These are phyloP conservation scores for Okapia johnstoni DNA, from an alignment of 2,113 vertebrate genomes.

Conservation along the genomic window DNA sequence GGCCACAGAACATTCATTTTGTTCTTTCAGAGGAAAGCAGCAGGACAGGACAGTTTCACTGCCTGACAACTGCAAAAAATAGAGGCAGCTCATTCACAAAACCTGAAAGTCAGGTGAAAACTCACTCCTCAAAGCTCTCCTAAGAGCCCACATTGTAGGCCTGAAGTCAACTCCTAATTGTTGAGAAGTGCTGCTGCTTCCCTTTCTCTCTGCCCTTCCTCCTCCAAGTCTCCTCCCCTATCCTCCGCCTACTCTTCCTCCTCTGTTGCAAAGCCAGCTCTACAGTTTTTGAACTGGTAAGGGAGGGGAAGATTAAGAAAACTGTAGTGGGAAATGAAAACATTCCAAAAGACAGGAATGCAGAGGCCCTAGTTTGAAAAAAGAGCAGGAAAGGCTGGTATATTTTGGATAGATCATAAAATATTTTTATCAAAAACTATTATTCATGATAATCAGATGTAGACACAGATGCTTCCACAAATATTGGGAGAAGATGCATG, in stretches of 20 bases:
- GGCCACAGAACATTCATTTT: slow-evolving; percentile 27
- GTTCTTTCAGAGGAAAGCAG: neutral
- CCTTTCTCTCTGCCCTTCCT: no score
- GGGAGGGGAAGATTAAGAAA: neutral
- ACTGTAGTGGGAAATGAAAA: neutral
- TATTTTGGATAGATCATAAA: neutral
- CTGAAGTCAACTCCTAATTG: neutral
- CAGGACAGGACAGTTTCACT: neutral
- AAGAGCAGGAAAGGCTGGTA: neutral
- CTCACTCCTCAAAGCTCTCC: neutral
- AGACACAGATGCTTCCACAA: neutral
- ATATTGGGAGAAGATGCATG: neutral
- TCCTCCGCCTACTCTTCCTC: no score
- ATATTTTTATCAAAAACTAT: neutral
- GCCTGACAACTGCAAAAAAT: slow-evolving; percentile 22
- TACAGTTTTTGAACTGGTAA: neutral
- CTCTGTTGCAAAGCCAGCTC: neutral
- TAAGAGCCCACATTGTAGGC: neutral
- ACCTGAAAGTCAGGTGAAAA: slow-evolving; percentile 12
- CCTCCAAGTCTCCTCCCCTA: rapidly evolving
- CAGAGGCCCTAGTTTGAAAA: neutral
- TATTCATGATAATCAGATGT: neutral
- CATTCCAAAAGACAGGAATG: neutral
- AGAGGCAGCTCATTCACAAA: slow-evolving; percentile 16
- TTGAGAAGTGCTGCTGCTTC: neutral